Conservation (phyloP, 30 jellyfish, hydroid and myxozoan genomes). For the Aurelia coerulea region DNA sequence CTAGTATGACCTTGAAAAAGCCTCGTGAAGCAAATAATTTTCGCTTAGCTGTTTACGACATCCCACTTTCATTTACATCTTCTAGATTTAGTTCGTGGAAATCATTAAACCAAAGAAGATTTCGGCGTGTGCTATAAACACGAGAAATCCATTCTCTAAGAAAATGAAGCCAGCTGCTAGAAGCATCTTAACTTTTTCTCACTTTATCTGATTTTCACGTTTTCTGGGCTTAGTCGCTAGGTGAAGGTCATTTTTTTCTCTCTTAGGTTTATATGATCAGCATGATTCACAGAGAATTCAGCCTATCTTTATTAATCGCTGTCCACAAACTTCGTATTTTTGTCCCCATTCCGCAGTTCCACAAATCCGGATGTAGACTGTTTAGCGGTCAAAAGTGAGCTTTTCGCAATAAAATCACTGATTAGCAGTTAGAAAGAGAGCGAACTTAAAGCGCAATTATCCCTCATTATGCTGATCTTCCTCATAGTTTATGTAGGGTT, state of each 20-base stretch:
- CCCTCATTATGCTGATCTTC: conserved; percentile 11
- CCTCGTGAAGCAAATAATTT: too few relatives aligned
- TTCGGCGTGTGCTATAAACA: not conserved
- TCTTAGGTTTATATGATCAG: conserved; percentile 53
- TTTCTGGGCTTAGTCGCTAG: conserved; percentile 57
- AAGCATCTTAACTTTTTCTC: conserved; percentile 26
- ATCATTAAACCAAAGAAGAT: too few relatives aligned
- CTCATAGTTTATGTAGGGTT: conserved; percentile 7
- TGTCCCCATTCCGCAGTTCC: conserved; percentile 15
- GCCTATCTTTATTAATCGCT: conserved; percentile 34
- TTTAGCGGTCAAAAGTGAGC: conserved; percentile 20
- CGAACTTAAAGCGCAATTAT: conserved; percentile 31
- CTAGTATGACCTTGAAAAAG: too few relatives aligned
- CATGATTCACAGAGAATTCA: conserved; percentile 38
- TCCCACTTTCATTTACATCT: too few relatives aligned
- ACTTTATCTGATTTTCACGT: conserved; percentile 43
- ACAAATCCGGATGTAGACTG: conserved; percentile 50
- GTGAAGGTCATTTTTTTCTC: conserved; percentile 59
- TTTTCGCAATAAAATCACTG: conserved; percentile 30
- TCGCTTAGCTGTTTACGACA: too few relatives aligned
- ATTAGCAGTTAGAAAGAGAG: conserved; percentile 53
- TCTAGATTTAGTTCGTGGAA: too few relatives aligned
- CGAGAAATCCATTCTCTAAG: not conserved
- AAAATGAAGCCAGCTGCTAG: conserved; percentile 34
- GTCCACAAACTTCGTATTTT: conserved; percentile 55